These are phyloP conservation scores for Abramis brama DNA, from an alignment of 2,113 vertebrate genomes.

Conservation along the genomic window DNA sequence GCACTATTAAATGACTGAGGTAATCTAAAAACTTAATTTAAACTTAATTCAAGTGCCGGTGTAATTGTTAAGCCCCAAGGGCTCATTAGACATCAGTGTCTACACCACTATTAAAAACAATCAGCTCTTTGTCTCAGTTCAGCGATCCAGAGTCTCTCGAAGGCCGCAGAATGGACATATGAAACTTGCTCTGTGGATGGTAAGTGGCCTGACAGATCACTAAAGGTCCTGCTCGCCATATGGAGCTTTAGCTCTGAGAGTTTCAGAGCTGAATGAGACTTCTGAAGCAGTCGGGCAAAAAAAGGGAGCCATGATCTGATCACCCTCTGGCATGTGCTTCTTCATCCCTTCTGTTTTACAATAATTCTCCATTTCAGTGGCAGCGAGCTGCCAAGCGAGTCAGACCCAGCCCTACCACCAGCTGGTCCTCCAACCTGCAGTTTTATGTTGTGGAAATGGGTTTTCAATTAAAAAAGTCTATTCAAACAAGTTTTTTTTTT, in stretches of 20 bases:
- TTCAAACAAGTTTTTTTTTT: constrained; percentile 33
- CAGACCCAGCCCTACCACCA: constrained; percentile 42
- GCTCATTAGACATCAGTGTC: background rate
- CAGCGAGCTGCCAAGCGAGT: constrained; percentile 46
- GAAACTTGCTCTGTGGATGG: constrained; percentile 1
- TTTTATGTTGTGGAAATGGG: constrained; percentile 32
- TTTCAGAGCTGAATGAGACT: constrained; percentile 27
- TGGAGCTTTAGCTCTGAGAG: background rate
- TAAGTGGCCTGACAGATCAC: constrained; percentile 20
- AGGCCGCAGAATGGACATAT: background rate
- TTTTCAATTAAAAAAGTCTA: constrained; percentile 54
- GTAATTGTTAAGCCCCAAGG: constrained; percentile 27
- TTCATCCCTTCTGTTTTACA: constrained; percentile 49
- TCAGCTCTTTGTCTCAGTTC: constrained; percentile 29
- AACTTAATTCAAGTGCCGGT: constrained; percentile 11
- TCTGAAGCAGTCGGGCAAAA: constrained; percentile 26
- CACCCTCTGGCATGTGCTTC: constrained; percentile 37
- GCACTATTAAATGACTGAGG: constrained; percentile 6
- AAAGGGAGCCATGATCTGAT: constrained; percentile 17
- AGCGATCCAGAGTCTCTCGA: background rate
- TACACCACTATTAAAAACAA: background rate
- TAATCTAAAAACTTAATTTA: constrained; percentile 35
- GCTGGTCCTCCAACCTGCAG: constrained; percentile 50
- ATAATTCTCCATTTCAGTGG: constrained; percentile 52
- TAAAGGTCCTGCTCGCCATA: constrained; percentile 26